Conservation (phyloP, 2,113 vertebrate species). For the Cyphomyrus plagiostoma region DNA sequence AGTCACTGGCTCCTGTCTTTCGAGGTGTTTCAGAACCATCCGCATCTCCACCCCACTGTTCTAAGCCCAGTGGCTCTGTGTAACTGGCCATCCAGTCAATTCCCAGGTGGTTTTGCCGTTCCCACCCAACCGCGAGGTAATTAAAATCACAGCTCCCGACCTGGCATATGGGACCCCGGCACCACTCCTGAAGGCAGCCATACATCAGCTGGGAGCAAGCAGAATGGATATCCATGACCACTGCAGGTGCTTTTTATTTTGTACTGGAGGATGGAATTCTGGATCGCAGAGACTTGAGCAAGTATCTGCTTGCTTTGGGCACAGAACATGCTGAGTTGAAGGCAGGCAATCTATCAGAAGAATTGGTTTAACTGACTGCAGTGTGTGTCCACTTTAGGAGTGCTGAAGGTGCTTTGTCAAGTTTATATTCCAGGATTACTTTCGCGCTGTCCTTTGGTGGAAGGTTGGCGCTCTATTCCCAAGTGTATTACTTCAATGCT, state of each 20-base stretch:
- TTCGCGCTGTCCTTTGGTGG: not conserved
- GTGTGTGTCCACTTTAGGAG: not conserved
- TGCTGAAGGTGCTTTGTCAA: not conserved
- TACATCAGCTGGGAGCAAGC: not conserved
- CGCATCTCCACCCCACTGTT: not conserved
- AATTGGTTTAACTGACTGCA: not conserved
- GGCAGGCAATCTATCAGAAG: not conserved
- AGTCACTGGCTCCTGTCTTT: not conserved
- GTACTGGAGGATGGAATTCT: not conserved
- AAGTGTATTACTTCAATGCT: not conserved
- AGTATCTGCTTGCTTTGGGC: not conserved
- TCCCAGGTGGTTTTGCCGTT: not conserved
- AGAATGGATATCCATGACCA: not conserved
- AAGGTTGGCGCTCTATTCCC: not conserved
- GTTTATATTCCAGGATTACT: constrained; percentile 1
- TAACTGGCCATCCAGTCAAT: not conserved
- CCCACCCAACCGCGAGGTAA: constrained; percentile 3
- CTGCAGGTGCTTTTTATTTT: not conserved
- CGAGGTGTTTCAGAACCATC: not conserved
- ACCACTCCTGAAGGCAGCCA: not conserved
- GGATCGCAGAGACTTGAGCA: not conserved
- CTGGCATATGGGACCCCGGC: not conserved
- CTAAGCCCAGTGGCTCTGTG: not conserved
- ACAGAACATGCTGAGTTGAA: not conserved
- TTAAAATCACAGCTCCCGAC: constrained; percentile 4